phyloP scores from a whole-genome alignment of 2,888 invertebrate genomes.

The Phortica okadai region DNA sequence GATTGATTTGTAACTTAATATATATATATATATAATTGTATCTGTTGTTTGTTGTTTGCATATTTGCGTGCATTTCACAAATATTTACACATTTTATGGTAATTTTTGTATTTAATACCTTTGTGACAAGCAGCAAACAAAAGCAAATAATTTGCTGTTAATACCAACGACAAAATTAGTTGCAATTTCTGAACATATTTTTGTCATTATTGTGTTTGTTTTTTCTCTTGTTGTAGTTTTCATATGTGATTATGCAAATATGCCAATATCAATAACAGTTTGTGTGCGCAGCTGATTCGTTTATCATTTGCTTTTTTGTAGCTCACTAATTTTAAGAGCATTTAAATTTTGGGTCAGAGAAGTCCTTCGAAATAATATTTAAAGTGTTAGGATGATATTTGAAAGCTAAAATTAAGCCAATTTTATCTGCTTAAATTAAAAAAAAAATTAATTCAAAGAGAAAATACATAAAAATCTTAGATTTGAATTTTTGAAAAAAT shows the following conservation, averaged over 20 bases:
- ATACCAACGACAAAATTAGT: slow-evolving; percentile 6
- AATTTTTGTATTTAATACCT: slow-evolving; percentile 13
- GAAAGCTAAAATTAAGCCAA: too few species aligned
- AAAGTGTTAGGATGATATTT: too few species aligned
- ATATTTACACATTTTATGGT: slow-evolving; percentile 27
- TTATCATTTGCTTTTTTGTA: not conserved
- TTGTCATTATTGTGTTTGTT: not conserved
- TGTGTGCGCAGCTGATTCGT: not conserved
- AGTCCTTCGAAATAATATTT: too few species aligned
- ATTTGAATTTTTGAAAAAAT: too few species aligned
- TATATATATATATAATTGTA: not conserved
- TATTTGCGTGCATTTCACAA: slow-evolving; percentile 1
- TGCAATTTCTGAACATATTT: not conserved
- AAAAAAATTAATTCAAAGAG: too few species aligned
- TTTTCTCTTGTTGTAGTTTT: not conserved
- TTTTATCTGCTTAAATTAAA: too few species aligned
- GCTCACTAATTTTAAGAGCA: not conserved
- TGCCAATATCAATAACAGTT: not conserved
- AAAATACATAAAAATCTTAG: too few species aligned
- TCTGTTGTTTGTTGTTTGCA: not conserved
- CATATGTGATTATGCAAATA: slow-evolving; percentile 25
- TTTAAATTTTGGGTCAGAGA: too few species aligned
- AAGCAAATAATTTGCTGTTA: slow-evolving; percentile 16
- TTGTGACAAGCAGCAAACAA: not conserved
- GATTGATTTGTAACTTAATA: not conserved